Evolutionary conservation across 2,888 invertebrate species (phyloP).

Genomic region (Macrosiphum euphorbiae): DNA sequence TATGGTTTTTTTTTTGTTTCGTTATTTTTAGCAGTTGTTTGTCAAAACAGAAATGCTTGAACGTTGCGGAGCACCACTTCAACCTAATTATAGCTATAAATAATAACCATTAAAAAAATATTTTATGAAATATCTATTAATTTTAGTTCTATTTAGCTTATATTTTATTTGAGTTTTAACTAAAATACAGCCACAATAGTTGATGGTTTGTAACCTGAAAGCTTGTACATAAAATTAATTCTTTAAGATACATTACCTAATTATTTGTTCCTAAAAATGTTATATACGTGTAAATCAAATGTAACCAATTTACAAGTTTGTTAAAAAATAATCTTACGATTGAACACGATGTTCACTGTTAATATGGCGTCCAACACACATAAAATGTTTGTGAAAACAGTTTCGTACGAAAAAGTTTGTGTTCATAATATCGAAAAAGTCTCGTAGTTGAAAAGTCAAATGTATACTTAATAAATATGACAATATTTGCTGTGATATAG

Average conservation of each 20-base stretch:
- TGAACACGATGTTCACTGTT: not conserved
- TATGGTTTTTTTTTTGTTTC: not conserved
- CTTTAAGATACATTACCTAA: not conserved
- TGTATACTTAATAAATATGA: not conserved
- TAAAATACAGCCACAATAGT: not conserved
- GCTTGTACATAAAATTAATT: not conserved
- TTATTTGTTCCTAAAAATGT: not conserved
- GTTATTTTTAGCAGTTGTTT: not conserved
- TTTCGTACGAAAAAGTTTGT: not conserved
- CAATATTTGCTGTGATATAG: not conserved
- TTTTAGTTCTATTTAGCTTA: not conserved
- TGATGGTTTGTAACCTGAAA: fast-evolving
- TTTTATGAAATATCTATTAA: not conserved
- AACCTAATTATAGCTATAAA: not conserved
- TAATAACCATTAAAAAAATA: not conserved
- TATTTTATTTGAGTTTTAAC: not conserved
- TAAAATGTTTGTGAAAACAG: not conserved
- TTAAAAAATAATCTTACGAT: not conserved
- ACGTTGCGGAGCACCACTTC: not conserved
- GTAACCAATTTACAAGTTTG: not conserved
- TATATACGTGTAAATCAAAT: not conserved
- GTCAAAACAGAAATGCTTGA: not conserved
- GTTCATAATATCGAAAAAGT: not conserved
- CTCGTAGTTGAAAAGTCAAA: not conserved
- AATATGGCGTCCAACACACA: not conserved